Evolutionary conservation across 2,113 vertebrate genomes (phyloP).

Genomic region (Mustela lutreola): DNA sequence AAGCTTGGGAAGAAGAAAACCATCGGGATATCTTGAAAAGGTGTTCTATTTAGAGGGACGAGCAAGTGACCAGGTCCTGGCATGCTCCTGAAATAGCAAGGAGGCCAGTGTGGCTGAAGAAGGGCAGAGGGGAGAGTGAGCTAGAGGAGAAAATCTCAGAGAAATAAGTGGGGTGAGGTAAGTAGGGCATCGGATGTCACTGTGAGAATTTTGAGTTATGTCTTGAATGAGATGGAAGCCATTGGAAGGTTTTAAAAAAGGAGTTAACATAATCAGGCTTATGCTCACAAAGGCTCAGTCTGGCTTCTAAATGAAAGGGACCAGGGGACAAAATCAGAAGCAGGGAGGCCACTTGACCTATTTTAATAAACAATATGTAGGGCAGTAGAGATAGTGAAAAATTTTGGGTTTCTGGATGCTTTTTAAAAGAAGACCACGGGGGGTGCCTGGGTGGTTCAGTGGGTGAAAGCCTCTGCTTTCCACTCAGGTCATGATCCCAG

Average conservation of each 20-base stretch:
- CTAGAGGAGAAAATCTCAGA: neutral
- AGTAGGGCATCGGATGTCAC: neutral
- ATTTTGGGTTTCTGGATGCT: neutral
- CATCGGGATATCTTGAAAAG: neutral
- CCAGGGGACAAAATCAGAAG: neutral
- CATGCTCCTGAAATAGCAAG: neutral
- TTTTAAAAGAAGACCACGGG: neutral
- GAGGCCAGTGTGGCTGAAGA: neutral
- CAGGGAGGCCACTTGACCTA: neutral
- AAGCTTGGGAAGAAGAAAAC: neutral
- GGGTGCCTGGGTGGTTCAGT: too few species aligned
- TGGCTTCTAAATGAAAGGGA: neutral
- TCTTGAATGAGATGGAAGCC: neutral
- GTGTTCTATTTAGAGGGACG: neutral
- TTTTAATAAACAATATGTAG: neutral
- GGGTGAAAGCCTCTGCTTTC: too few species aligned
- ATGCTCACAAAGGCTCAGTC: neutral
- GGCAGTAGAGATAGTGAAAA: neutral
- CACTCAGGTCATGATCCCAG: too few species aligned
- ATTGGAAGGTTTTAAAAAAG: neutral
- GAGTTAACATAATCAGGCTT: neutral
- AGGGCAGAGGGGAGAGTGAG: neutral
- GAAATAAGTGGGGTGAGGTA: neutral
- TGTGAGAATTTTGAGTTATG: neutral
- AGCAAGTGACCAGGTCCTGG: neutral